Evolutionary conservation across 1,140 invertebrate genomes (phyloP).

Genomic region (Tigriopus japonicus): DNA sequence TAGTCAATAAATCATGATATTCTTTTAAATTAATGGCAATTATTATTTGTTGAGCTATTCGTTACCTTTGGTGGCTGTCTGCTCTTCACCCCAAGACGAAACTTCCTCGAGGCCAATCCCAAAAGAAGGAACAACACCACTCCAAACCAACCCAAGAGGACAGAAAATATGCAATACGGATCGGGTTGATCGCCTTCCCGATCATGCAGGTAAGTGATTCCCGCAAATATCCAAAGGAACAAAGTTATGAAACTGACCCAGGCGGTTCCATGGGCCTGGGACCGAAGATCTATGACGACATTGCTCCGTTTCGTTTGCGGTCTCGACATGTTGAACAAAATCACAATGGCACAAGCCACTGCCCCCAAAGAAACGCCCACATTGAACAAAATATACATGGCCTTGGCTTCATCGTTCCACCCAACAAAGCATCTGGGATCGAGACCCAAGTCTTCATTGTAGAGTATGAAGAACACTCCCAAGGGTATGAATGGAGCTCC

Average conservation of each 20-base stretch:
- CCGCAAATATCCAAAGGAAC: slow-evolving; percentile 1
- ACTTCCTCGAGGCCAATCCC: slow-evolving; percentile 1
- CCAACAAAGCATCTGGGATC: slow-evolving; percentile 12
- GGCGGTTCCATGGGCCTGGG: neutral
- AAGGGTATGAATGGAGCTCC: slow-evolving; percentile 2
- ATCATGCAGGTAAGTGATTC: neutral
- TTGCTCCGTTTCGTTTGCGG: slow-evolving; percentile 9
- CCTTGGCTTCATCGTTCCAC: neutral
- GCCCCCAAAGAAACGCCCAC: neutral
- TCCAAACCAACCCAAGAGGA: slow-evolving; percentile 12
- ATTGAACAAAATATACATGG: neutral
- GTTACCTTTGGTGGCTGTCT: too few relatives aligned
- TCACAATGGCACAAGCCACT: neutral
- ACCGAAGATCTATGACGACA: neutral
- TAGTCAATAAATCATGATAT: too few relatives aligned
- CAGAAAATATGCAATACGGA: neutral
- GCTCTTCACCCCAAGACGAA: neutral
- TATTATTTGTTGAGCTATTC: too few relatives aligned
- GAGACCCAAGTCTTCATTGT: neutral
- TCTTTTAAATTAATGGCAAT: too few relatives aligned
- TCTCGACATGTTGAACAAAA: slow-evolving; percentile 1
- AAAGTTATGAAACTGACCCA: neutral
- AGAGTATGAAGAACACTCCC: neutral
- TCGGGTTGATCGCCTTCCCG: neutral
- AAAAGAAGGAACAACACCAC: neutral